Evolutionary conservation across 2,888 invertebrate species (phyloP).

Genomic region (Conistra vaccinii): DNA sequence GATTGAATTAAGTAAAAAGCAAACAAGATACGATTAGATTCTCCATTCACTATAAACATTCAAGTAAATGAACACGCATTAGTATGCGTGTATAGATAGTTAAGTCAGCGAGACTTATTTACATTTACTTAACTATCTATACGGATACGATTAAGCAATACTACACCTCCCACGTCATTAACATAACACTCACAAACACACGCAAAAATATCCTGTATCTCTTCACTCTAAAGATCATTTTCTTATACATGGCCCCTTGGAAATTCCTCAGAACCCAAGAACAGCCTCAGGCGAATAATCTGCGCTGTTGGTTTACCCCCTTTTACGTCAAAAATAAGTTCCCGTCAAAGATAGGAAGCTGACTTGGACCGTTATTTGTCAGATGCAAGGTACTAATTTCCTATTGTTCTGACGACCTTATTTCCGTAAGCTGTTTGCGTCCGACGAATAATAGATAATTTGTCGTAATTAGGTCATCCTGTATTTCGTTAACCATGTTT

Average conservation of each 20-base stretch:
- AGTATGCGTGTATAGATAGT: too few relatives aligned
- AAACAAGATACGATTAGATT: slow-evolving; percentile 13
- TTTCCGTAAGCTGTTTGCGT: slow-evolving; percentile 36
- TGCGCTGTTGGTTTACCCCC: slow-evolving; percentile 73
- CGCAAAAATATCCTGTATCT: slow-evolving; percentile 38
- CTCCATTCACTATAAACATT: slow-evolving; percentile 9
- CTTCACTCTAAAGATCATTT: slow-evolving; percentile 33
- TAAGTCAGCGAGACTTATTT: slow-evolving; percentile 47
- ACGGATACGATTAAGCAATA: slow-evolving; percentile 52
- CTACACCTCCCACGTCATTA: slow-evolving; percentile 36
- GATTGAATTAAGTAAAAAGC: not conserved
- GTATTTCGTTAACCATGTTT: slow-evolving; percentile 45
- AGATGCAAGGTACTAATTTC: slow-evolving; percentile 61
- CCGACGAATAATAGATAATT: slow-evolving; percentile 52
- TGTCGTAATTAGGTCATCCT: slow-evolving; percentile 53
- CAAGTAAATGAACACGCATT: slow-evolving; percentile 38
- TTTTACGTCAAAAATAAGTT: slow-evolving; percentile 67
- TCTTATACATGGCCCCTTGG: slow-evolving; percentile 19
- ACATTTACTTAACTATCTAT: slow-evolving; percentile 52
- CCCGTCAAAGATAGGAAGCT: slow-evolving; percentile 61
- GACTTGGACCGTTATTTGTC: slow-evolving; percentile 62
- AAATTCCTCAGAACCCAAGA: slow-evolving; percentile 48
- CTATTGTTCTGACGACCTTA: slow-evolving; percentile 54
- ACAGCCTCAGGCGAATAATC: slow-evolving; percentile 73
- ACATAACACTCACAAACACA: slow-evolving; percentile 29